Percentiles rank a stretch among this genome's conserved stretches.
Evolutionary conservation across 2,888 invertebrate genomes (phyloP).

Genomic region (Nomada ruficornis): DNA sequence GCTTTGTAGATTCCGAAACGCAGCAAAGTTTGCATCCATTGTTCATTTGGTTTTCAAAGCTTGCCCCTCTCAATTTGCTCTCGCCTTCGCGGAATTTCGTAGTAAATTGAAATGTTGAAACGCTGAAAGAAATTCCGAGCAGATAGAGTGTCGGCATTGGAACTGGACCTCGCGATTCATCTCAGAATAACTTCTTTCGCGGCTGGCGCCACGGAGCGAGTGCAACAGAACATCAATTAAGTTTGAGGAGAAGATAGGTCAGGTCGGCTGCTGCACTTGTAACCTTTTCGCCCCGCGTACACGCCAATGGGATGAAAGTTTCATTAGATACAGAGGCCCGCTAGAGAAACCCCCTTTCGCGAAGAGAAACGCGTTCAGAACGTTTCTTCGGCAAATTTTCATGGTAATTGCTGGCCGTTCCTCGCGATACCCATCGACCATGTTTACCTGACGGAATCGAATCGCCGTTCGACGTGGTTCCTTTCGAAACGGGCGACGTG

Average conservation of each 20-base stretch:
- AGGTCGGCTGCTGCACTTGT: constrained; percentile 51
- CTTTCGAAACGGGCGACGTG: neutral
- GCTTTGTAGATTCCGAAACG: no score
- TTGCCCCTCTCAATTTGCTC: no score
- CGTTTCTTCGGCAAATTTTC: constrained; percentile 29
- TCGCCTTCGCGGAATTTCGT: no score
- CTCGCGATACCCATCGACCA: constrained; percentile 26
- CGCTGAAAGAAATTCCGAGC: no score
- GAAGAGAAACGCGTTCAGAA: constrained; percentile 14
- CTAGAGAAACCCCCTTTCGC: neutral
- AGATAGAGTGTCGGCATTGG: no score
- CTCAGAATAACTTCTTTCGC: constrained; percentile 21
- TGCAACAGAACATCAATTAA: constrained; percentile 54
- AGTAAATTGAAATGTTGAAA: no score
- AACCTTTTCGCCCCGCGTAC: constrained; percentile 61
- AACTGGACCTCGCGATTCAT: constrained; percentile 9
- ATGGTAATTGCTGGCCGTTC: constrained; percentile 38
- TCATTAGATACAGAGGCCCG: constrained; percentile 53
- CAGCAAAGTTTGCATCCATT: no score
- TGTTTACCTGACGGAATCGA: constrained; percentile 21
- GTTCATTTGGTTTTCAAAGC: no score
- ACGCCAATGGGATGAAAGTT: constrained; percentile 63
- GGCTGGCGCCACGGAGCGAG: neutral
- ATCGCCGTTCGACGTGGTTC: neutral
- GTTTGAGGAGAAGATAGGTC: constrained; percentile 46